Conservation (phyloP, 2,113 vertebrate species). For the Garra rufa region DNA sequence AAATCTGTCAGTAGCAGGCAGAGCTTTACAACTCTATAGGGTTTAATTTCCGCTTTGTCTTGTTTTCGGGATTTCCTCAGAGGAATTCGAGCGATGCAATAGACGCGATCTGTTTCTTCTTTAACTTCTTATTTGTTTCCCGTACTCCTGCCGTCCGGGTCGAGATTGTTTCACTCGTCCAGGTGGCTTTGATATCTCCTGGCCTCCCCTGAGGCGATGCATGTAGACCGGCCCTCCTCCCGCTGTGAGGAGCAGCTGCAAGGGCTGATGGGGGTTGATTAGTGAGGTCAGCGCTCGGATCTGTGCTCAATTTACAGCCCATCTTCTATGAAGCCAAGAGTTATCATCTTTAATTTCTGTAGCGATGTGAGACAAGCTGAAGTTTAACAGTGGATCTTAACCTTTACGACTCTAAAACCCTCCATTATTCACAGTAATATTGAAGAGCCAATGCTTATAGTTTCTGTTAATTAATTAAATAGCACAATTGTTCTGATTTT, state of each 20-base stretch:
- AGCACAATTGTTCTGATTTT: too few species aligned
- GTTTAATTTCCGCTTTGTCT: background rate
- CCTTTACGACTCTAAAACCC: background rate
- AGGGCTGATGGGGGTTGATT: slow-evolving; percentile 13
- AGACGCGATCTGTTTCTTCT: background rate
- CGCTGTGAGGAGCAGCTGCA: slow-evolving; percentile 20
- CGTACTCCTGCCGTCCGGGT: background rate
- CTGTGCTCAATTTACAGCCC: background rate
- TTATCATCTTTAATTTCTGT: background rate
- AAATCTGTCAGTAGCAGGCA: background rate
- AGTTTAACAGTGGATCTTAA: background rate
- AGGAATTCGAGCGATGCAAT: background rate
- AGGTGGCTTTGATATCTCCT: slow-evolving; percentile 49
- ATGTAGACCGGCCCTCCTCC: slow-evolving; percentile 23
- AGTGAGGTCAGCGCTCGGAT: slow-evolving; percentile 8
- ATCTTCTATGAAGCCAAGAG: background rate
- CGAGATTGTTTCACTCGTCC: slow-evolving; percentile 43
- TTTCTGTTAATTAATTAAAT: background rate
- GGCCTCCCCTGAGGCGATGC: slow-evolving; percentile 26
- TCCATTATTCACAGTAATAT: background rate
- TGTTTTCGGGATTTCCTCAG: background rate
- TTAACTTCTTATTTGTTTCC: background rate
- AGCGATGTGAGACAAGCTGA: background rate
- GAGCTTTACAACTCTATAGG: background rate
- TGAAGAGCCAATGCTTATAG: background rate